Evolutionary conservation across 2,888 invertebrate species (phyloP).

Genomic region (Nemapogon koenigi): DNA sequence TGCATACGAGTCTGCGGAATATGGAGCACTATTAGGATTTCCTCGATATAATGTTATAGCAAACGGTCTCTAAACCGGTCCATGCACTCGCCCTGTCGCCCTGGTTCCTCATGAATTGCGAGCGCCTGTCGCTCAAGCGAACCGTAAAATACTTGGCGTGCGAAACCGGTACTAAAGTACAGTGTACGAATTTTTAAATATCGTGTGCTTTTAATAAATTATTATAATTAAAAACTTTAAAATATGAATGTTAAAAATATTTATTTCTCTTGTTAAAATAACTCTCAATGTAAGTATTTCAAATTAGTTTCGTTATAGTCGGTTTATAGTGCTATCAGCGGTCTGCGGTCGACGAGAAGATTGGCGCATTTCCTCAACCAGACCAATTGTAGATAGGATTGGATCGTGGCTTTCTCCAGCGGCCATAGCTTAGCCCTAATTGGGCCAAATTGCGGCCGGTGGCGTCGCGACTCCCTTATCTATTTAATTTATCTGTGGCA

Average conservation of each 20-base stretch:
- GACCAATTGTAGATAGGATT: slow-evolving; percentile 15
- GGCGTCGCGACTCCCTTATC: slow-evolving; percentile 30
- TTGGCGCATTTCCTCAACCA: slow-evolving; percentile 10
- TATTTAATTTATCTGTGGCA: slow-evolving; percentile 39
- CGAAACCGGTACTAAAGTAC: no score
- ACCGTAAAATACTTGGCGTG: slow-evolving; percentile 30
- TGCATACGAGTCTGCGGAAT: slow-evolving; percentile 18
- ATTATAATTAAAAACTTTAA: no score
- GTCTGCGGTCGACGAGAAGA: slow-evolving; percentile 6
- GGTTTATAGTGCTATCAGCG: background rate
- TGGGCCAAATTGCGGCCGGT: slow-evolving; percentile 32
- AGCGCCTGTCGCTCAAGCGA: slow-evolving; percentile 36
- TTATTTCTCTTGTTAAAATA: no score
- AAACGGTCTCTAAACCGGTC: slow-evolving; percentile 33
- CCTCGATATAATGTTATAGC: slow-evolving; percentile 38
- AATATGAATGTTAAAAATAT: no score
- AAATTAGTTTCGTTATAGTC: no score
- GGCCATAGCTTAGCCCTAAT: slow-evolving; percentile 21
- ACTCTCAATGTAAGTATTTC: no score
- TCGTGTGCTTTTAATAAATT: no score
- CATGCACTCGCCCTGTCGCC: slow-evolving; percentile 8
- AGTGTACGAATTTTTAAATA: no score
- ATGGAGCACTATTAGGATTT: slow-evolving; percentile 34
- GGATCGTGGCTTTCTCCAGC: slow-evolving; percentile 22
- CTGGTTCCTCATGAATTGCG: slow-evolving; percentile 29